phyloP scores from a whole-genome alignment of 2,888 invertebrate genomes.

The Sinelater perroti region DNA sequence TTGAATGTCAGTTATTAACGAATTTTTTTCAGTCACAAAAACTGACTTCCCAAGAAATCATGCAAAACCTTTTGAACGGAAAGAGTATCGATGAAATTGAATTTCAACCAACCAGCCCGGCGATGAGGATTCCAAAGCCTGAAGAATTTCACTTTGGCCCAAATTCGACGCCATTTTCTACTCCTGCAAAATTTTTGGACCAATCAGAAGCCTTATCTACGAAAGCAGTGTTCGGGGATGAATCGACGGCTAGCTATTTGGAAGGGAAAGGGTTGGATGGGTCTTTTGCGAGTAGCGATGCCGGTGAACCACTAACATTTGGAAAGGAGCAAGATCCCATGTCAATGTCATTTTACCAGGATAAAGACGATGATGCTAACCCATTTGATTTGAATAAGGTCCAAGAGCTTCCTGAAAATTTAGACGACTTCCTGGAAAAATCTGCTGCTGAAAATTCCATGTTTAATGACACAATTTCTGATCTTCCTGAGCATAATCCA shows the following conservation, averaged over 20 bases:
- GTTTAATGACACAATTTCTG: constrained; percentile 50
- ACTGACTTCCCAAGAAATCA: constrained; percentile 54
- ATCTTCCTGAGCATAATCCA: constrained; percentile 51
- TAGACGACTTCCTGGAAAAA: constrained; percentile 53
- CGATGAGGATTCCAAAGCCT: constrained; percentile 38
- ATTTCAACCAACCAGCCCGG: constrained; percentile 53
- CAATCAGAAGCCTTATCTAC: constrained; percentile 63
- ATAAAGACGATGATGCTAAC: constrained; percentile 64
- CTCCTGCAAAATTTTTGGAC: constrained; percentile 56
- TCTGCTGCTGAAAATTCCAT: constrained; percentile 38
- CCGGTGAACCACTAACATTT: constrained; percentile 5
- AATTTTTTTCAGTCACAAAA: constrained; percentile 48
- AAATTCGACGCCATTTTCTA: constrained; percentile 64
- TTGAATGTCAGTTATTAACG: too few species aligned
- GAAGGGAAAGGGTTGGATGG: constrained; percentile 37
- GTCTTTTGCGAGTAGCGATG: constrained; percentile 28
- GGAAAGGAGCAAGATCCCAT: constrained; percentile 67
- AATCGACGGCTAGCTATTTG: constrained; percentile 57
- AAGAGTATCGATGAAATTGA: constrained; percentile 60
- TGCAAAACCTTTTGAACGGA: constrained; percentile 59
- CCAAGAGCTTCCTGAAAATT: constrained; percentile 64
- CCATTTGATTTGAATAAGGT: constrained; percentile 69
- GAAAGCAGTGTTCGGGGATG: constrained; percentile 64
- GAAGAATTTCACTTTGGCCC: constrained; percentile 71
- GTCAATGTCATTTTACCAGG: constrained; percentile 73